Conservation (phyloP, 2,888 invertebrate species). For the Pyrrhosoma nymphula region DNA sequence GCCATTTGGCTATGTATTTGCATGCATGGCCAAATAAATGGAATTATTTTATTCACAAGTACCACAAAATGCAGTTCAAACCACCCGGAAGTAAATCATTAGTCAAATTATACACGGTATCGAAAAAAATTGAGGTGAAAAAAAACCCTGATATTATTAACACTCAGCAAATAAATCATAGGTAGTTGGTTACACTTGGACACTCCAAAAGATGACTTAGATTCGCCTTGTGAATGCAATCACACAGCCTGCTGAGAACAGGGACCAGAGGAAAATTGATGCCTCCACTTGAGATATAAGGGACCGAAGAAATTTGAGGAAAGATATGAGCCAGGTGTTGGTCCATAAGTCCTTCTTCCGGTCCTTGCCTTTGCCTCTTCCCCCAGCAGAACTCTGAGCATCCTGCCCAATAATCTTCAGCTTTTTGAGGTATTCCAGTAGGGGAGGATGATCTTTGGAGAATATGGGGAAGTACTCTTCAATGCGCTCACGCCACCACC, state of each 20-base stretch:
- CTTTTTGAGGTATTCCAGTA: constrained; percentile 81
- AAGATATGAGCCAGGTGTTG: constrained; percentile 70
- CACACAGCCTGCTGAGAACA: constrained; percentile 81
- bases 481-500: constrained; percentile 82
- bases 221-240: constrained; percentile 78
- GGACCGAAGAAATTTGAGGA: constrained; percentile 79
- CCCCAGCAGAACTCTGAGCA: constrained; percentile 68
- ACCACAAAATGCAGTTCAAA: constrained; percentile 1
- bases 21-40: constrained; percentile 6
- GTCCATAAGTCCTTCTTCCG: constrained; percentile 55
- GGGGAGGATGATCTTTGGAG: constrained; percentile 80
- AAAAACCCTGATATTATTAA: neutral
- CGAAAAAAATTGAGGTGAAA: neutral
- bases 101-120: neutral
- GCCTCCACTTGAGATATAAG: constrained; percentile 79
- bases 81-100: neutral
- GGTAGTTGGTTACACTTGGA: neutral
- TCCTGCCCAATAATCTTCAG: constrained; percentile 79
- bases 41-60: neutral
- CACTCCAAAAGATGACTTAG: neutral
- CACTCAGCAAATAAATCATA: neutral
- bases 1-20: too few species aligned
- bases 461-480: constrained; percentile 83
- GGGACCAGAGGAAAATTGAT: constrained; percentile 80
- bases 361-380: constrained; percentile 40